A percentile compares a stretch with the other conserved stretches of the same genome.
phyloP scores from a whole-genome alignment of 2,113 vertebrate genomes.

The Gobio gobio region DNA sequence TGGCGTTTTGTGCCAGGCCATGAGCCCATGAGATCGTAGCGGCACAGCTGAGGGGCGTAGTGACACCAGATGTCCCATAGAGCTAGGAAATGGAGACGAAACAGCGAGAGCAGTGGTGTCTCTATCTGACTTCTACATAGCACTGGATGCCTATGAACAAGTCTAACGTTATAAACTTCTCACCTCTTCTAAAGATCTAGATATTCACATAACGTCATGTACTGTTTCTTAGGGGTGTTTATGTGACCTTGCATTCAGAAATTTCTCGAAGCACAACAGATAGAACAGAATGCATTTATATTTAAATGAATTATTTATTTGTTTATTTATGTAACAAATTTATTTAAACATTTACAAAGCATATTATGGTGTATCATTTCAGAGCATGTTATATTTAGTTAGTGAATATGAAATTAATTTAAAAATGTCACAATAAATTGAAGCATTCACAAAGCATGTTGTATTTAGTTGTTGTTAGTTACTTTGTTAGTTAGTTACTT shows the following conservation, averaged over 20 bases:
- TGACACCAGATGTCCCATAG: conserved; percentile 30
- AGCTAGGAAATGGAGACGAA: neutral
- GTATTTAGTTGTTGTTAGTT: no score
- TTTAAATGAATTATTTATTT: neutral
- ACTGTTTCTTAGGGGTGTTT: neutral
- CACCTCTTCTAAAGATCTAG: neutral
- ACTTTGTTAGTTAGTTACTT: no score
- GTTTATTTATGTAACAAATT: neutral
- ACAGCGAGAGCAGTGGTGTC: neutral
- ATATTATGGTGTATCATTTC: neutral
- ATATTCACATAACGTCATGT: neutral
- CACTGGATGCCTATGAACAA: neutral
- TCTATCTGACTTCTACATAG: conserved; percentile 2
- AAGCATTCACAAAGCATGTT: no score
- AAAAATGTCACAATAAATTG: no score
- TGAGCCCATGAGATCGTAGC: conserved; percentile 23
- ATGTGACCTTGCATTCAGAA: neutral
- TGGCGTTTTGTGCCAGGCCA: conserved; percentile 28
- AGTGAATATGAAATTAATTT: no score
- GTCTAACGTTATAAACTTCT: neutral
- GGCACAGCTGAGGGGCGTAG: neutral
- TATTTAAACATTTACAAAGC: no score
- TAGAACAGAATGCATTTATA: no score
- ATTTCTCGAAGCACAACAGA: neutral
- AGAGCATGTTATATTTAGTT: no score